Conservation (phyloP, 2,113 vertebrate species). For the Chaetodon trifascialis region DNA sequence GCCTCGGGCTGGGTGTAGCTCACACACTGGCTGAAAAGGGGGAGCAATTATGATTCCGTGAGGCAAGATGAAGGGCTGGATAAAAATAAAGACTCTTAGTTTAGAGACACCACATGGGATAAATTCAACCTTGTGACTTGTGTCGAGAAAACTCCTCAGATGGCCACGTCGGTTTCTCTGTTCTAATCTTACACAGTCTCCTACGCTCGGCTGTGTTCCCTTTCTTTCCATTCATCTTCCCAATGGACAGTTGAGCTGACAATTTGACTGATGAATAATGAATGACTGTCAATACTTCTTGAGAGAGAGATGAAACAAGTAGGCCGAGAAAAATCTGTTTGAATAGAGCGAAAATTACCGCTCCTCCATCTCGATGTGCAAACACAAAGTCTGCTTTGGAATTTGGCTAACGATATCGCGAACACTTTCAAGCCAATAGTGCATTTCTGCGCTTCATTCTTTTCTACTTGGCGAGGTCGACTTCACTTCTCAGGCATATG, state of each 20-base stretch:
- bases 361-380: slow-evolving; percentile 8
- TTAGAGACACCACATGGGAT: slow-evolving; percentile 29
- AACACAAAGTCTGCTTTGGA: slow-evolving; percentile 10
- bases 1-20: slow-evolving; percentile 40
- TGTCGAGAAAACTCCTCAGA: slow-evolving; percentile 29
- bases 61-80: slow-evolving; percentile 48
- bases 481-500: neutral
- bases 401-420: neutral
- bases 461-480: neutral
- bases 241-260: slow-evolving; percentile 9
- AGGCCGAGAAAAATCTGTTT: slow-evolving; percentile 27
- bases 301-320: slow-evolving; percentile 47
- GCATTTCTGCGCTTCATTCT: neutral
- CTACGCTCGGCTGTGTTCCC: neutral
- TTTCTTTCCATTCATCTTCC: slow-evolving; percentile 19
- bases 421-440: neutral
- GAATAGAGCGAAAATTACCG: neutral
- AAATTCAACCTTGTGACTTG: slow-evolving; percentile 43
- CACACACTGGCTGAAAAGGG: slow-evolving; percentile 9
- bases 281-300: slow-evolving; percentile 32
- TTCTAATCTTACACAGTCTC: neutral
- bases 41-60: slow-evolving; percentile 55
- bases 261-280: slow-evolving; percentile 57
- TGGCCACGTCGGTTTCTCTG: slow-evolving; percentile 25
- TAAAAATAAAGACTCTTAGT: slow-evolving; percentile 57